A percentile compares a stretch with the other conserved stretches of the same genome.
Conservation (phyloP, 2,113 vertebrate species). For the Aepyceros melampus region DNA sequence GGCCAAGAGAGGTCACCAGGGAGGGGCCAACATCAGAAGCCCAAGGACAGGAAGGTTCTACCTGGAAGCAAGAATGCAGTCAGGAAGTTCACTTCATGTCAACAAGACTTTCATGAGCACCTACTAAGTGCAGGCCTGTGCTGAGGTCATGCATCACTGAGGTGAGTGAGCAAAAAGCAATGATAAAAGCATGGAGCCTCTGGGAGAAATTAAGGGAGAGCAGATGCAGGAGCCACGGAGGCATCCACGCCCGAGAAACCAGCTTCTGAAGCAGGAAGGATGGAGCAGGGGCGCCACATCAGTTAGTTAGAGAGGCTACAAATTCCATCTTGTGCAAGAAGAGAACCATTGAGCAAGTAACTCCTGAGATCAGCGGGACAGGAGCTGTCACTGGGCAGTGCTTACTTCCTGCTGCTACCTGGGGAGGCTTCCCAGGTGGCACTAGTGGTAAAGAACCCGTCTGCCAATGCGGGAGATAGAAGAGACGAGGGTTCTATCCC, state of each 20-base stretch:
- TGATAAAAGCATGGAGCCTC: neutral
- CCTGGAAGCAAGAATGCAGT: neutral
- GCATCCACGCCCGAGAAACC: neutral
- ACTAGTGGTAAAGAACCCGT: neutral
- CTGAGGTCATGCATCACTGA: neutral
- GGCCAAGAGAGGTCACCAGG: neutral
- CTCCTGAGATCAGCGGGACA: neutral
- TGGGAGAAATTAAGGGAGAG: neutral
- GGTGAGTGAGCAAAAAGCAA: no score
- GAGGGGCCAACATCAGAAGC: neutral
- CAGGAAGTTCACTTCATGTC: neutral
- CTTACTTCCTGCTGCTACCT: rapidly evolving
- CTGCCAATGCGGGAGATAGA: neutral
- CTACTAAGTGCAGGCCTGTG: neutral
- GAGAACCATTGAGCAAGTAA: neutral
- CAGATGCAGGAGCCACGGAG: neutral
- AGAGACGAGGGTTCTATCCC: neutral
- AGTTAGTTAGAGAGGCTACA: neutral
- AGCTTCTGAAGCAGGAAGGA: neutral
- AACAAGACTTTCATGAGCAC: neutral
- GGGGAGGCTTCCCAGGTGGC: neutral
- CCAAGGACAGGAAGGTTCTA: neutral
- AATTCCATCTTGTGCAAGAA: neutral
- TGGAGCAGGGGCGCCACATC: rapidly evolving
- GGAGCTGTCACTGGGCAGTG: rapidly evolving